phyloP scores from a whole-genome alignment of 2,888 invertebrate species.

The Catocala sponsa region DNA sequence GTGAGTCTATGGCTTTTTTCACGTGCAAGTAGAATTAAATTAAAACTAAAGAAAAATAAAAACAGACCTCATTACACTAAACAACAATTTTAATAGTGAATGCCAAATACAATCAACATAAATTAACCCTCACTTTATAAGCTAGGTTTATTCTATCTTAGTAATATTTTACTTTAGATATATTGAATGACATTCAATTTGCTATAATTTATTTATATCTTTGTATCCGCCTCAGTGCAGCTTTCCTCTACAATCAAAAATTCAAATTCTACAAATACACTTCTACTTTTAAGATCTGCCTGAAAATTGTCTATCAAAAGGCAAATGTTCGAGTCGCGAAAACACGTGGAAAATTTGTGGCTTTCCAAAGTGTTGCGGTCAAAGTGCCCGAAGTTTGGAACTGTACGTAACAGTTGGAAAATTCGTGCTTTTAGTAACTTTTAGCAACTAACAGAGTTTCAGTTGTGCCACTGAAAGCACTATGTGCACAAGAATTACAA shows the following conservation, averaged over 20 bases:
- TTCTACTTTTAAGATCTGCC: slow-evolving; percentile 11
- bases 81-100: too few relatives aligned
- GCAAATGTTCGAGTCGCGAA: slow-evolving; percentile 44
- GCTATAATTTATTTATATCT: not conserved
- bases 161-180: too few relatives aligned
- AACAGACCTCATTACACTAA: too few relatives aligned
- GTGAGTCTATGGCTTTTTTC: too few relatives aligned
- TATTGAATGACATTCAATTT: too few relatives aligned
- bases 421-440: slow-evolving; percentile 37
- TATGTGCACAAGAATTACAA: slow-evolving; percentile 3
- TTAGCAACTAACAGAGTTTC: slow-evolving; percentile 25
- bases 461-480: slow-evolving; percentile 17
- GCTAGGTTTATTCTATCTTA: not conserved
- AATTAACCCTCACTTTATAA: not conserved
- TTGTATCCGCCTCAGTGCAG: not conserved
- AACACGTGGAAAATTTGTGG: slow-evolving; percentile 41
- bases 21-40: too few relatives aligned
- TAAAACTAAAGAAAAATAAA: too few relatives aligned
- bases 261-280: slow-evolving; percentile 6
- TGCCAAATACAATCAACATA: too few relatives aligned
- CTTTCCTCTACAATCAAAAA: slow-evolving; percentile 2
- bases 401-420: slow-evolving; percentile 31
- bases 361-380: slow-evolving; percentile 39
- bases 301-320: slow-evolving; percentile 41
- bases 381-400: slow-evolving; percentile 37